phyloP scores from a whole-genome alignment of 2,888 invertebrate genomes.

The Orchesella flavescens region DNA sequence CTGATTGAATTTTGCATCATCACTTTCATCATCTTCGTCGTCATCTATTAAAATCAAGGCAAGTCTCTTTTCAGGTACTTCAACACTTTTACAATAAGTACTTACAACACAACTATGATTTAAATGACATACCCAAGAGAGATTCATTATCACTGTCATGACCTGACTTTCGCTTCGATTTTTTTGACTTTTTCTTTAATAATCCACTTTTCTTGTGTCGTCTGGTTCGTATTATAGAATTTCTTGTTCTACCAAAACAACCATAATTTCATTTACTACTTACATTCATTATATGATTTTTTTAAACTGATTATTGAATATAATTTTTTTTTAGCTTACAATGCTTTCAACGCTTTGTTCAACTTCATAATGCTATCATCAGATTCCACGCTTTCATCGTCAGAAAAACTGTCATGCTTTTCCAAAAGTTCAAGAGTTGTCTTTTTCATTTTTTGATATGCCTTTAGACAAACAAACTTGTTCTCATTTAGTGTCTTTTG shows the following conservation, averaged over 20 bases:
- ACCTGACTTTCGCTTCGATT: not conserved
- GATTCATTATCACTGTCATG: too few species aligned
- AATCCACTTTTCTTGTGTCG: constrained; percentile 14
- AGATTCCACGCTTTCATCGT: not conserved
- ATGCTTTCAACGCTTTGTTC: constrained; percentile 16
- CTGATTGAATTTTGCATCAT: too few species aligned
- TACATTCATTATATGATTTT: too few species aligned
- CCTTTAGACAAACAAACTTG: constrained; percentile 17
- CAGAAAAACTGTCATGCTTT: not conserved
- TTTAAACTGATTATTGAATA: too few species aligned
- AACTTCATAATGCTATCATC: constrained; percentile 26
- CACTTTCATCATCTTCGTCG: too few species aligned
- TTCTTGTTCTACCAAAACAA: constrained; percentile 19
- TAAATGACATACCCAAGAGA: too few species aligned
- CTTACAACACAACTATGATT: too few species aligned
- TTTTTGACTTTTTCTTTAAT: not conserved
- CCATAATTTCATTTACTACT: too few species aligned
- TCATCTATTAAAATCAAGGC: too few species aligned
- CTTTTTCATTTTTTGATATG: constrained; percentile 22
- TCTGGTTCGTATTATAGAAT: constrained; percentile 17
- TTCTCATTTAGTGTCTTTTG: constrained; percentile 18
- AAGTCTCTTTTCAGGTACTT: too few species aligned
- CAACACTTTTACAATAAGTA: too few species aligned
- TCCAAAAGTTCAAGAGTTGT: not conserved
- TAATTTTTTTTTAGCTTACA: constrained; percentile 22